These are phyloP conservation scores for Phasia obesa DNA, from an alignment of 2,888 invertebrate species.

Conservation along the genomic window DNA sequence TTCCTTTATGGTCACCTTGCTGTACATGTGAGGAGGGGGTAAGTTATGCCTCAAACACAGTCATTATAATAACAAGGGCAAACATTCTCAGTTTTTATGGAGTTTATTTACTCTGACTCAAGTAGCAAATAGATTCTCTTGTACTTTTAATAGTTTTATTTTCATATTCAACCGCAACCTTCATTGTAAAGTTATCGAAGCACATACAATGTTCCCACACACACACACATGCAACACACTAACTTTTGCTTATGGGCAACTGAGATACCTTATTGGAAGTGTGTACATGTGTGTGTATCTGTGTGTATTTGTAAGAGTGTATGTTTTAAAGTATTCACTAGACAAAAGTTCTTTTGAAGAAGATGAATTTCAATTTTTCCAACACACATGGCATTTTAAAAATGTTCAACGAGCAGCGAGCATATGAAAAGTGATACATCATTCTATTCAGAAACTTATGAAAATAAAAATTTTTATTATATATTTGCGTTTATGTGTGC, in stretches of 20 bases:
- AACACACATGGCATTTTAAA: constrained; percentile 3
- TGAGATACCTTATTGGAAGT: too few relatives aligned
- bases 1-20: background rate
- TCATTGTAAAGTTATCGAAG: constrained; percentile 32
- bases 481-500: background rate
- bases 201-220: constrained; percentile 5
- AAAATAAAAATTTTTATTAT: constrained; percentile 27
- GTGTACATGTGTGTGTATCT: background rate
- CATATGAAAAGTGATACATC: constrained; percentile 48
- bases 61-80: constrained; percentile 1
- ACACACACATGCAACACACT: background rate
- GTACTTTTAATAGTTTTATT: constrained; percentile 28
- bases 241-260: background rate
- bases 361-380: constrained; percentile 59
- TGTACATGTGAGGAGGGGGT: background rate
- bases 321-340: constrained; percentile 8
- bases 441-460: constrained; percentile 27
- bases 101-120: constrained; percentile 42
- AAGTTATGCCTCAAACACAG: background rate
- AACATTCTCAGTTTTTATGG: background rate
- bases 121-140: constrained; percentile 37
- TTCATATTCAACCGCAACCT: constrained; percentile 31
- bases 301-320: background rate
- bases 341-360: constrained; percentile 42
- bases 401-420: background rate